Evolutionary conservation across 2,888 invertebrate genomes (phyloP).

Genomic region (Drosophila subsilvestris): DNA sequence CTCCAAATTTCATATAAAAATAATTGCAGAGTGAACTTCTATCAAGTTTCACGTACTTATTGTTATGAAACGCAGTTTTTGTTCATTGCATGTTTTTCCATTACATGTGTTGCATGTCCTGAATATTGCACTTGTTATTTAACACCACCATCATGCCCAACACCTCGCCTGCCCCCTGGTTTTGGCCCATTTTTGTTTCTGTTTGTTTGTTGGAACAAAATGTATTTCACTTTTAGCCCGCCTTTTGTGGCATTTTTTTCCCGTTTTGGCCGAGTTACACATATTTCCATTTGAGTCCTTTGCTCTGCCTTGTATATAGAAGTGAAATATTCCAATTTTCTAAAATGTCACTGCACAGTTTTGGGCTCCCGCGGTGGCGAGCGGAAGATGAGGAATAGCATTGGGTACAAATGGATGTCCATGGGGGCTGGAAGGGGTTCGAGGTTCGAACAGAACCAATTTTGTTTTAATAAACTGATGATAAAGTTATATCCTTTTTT

Average conservation of each 20-base stretch:
- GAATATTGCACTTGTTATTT: conserved; percentile 21
- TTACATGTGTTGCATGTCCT: conserved; percentile 41
- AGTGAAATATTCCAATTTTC: conserved; percentile 69
- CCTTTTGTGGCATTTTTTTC: conserved; percentile 64
- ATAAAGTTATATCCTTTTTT: conserved; percentile 1
- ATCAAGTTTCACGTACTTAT: background rate
- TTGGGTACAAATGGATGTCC: background rate
- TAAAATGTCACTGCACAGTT: conserved; percentile 74
- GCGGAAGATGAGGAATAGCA: background rate
- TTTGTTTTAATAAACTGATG: conserved; percentile 35
- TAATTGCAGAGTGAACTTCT: too few relatives aligned
- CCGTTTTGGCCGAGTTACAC: conserved; percentile 52
- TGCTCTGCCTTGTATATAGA: conserved; percentile 18
- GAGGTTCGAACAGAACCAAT: conserved; percentile 1
- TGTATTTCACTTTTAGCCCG: conserved; percentile 62
- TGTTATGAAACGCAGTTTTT: conserved; percentile 6
- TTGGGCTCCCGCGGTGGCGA: conserved; percentile 47
- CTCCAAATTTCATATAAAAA: too few relatives aligned
- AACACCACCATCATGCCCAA: conserved; percentile 10
- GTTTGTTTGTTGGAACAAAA: conserved; percentile 35
- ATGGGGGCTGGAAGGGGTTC: background rate
- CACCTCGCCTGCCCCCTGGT: background rate
- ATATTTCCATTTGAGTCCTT: conserved; percentile 59
- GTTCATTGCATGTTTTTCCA: conserved; percentile 11
- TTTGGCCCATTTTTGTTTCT: conserved; percentile 7